Evolutionary conservation across 2,113 vertebrate genomes (phyloP).

Genomic region (Suricata suricatta): DNA sequence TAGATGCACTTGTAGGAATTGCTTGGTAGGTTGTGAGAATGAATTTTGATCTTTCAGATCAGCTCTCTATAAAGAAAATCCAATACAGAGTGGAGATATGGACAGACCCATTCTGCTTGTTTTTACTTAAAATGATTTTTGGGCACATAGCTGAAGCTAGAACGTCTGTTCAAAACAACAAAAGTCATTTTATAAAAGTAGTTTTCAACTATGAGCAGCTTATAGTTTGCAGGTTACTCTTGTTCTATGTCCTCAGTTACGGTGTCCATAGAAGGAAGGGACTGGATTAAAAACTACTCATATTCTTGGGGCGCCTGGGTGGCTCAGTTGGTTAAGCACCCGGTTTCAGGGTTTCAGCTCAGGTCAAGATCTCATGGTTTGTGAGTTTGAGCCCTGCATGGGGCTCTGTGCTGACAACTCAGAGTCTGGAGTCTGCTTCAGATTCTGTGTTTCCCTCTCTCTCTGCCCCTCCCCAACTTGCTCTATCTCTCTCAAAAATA

Average conservation of each 20-base stretch:
- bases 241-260: background rate
- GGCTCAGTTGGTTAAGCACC: too few species aligned
- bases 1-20: background rate
- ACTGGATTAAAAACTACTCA: background rate
- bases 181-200: background rate
- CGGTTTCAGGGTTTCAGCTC: too few species aligned
- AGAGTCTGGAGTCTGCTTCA: too few species aligned
- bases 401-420: too few species aligned
- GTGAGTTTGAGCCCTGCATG: too few species aligned
- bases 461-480: too few species aligned
- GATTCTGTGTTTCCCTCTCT: too few species aligned
- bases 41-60: background rate
- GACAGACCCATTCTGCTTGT: background rate
- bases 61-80: background rate
- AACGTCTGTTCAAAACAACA: background rate
- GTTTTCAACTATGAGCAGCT: background rate
- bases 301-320: background rate
- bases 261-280: background rate
- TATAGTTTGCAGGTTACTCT: background rate
- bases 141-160: background rate
- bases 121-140: slow-evolving; percentile 5
- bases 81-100: background rate
- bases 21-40: background rate
- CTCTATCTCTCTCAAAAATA: too few species aligned
- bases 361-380: too few species aligned